Conservation (phyloP, 2,797 vertebrate genomes). For the Lates japonicus region DNA sequence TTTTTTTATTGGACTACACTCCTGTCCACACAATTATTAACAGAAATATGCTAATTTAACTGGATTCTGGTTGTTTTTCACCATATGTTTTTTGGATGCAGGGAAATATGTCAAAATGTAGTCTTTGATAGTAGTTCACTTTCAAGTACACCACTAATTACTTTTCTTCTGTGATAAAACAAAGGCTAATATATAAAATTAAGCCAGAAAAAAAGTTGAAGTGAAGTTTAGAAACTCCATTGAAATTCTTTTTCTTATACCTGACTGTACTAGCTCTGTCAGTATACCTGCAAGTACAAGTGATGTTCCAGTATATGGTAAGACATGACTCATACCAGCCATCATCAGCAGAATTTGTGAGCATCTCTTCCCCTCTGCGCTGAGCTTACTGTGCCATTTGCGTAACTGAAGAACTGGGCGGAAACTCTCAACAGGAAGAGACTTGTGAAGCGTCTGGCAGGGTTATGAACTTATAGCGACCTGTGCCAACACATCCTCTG, state of each 20-base stretch:
- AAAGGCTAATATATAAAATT: neutral
- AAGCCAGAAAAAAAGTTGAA: neutral
- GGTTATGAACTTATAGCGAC: slow-evolving; percentile 27
- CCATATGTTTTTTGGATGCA: neutral
- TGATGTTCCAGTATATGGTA: slow-evolving; percentile 41
- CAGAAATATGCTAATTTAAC: neutral
- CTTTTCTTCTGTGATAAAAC: neutral
- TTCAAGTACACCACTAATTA: neutral
- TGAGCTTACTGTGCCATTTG: slow-evolving; percentile 32
- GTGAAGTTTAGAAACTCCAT: no score
- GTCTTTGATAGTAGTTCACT: neutral
- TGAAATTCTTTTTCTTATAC: neutral
- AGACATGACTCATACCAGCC: slow-evolving; percentile 39
- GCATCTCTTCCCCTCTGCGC: slow-evolving; percentile 28
- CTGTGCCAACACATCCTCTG: slow-evolving; percentile 42
- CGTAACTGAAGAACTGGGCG: slow-evolving; percentile 34
- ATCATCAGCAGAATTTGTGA: slow-evolving; percentile 46
- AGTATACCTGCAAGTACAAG: neutral
- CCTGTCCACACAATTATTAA: no score
- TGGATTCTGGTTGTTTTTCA: neutral
- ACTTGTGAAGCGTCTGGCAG: slow-evolving; percentile 24
- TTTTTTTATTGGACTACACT: slow-evolving; percentile 47
- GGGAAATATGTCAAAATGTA: neutral
- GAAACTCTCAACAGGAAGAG: slow-evolving; percentile 64
- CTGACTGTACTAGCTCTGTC: neutral